Percentiles rank a stretch among this genome's conserved stretches.
These are phyloP conservation scores for Thaumetopoea pityocampa DNA, from an alignment of 1,140 invertebrate genomes.

Conservation along the genomic window DNA sequence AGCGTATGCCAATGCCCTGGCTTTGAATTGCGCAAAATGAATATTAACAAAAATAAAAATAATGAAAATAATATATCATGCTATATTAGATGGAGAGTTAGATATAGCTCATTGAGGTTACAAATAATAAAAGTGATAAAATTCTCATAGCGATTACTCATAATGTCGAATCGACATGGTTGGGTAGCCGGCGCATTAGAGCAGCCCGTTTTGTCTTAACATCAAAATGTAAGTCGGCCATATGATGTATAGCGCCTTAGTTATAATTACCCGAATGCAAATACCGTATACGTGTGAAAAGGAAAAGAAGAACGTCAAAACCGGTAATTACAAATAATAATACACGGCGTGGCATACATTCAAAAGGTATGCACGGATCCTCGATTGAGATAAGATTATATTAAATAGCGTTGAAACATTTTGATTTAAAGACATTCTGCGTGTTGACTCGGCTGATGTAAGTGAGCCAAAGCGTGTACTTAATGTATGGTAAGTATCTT, in stretches of 20 bases:
- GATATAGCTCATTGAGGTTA: conserved; percentile 54
- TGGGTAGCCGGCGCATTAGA: conserved; percentile 46
- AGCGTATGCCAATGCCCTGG: conserved; percentile 89
- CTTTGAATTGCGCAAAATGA: conserved; percentile 78
- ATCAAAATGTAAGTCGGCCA: conserved; percentile 54
- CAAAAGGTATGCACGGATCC: conserved; percentile 61
- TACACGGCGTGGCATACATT: conserved; percentile 65
- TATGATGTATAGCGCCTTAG: conserved; percentile 57
- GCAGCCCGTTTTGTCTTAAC: conserved; percentile 56
- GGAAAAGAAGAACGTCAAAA: conserved; percentile 67
- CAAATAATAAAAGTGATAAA: conserved; percentile 62
- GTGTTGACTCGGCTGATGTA: conserved; percentile 36
- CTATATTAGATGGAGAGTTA: conserved; percentile 70
- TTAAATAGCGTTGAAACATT: conserved; percentile 73
- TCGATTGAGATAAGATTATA: conserved; percentile 67
- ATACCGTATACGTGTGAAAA: conserved; percentile 70
- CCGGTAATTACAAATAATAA: conserved; percentile 70
- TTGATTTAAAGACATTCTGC: conserved; percentile 72
- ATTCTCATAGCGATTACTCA: conserved; percentile 62
- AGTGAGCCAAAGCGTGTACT: conserved; percentile 65
- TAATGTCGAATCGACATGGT: conserved; percentile 57
- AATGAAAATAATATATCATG: conserved; percentile 74
- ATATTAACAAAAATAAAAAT: conserved; percentile 66
- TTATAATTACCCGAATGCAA: conserved; percentile 69
- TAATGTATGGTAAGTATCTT: conserved; percentile 59